These are phyloP conservation scores for Speoplatyrhinus poulsoni DNA, from an alignment of 2,113 vertebrate species.

Conservation along the genomic window DNA sequence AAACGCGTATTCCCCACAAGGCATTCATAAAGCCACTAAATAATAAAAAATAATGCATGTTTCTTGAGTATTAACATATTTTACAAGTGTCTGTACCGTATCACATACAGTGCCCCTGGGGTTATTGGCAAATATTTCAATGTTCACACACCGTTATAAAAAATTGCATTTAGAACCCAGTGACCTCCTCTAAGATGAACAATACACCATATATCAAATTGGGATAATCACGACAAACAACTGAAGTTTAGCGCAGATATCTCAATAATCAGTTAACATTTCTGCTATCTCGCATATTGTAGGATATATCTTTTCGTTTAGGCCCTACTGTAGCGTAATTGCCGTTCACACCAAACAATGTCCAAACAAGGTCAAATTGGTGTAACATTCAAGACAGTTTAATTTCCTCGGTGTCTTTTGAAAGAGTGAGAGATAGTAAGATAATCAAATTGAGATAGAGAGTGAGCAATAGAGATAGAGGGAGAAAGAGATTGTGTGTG, in stretches of 20 bases:
- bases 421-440: conserved; percentile 19
- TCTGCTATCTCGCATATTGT: conserved; percentile 11
- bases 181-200: conserved; percentile 35
- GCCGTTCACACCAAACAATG: conserved; percentile 36
- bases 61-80: conserved; percentile 93
- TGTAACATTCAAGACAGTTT: conserved; percentile 59
- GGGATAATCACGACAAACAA: conserved; percentile 46
- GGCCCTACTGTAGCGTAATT: background rate
- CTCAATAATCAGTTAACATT: conserved; percentile 61
- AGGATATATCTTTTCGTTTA: background rate
- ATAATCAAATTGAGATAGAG: conserved; percentile 25
- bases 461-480: background rate
- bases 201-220: conserved; percentile 37
- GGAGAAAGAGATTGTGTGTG: background rate
- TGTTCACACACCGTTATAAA: conserved; percentile 24
- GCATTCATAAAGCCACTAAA: conserved; percentile 87
- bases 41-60: conserved; percentile 93
- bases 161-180: conserved; percentile 26
- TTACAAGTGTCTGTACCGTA: conserved; percentile 86
- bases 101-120: conserved; percentile 42
- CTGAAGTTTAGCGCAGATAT: conserved; percentile 53
- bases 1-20: conserved; percentile 75
- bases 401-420: conserved; percentile 24
- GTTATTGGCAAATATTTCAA: conserved; percentile 34
- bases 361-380: conserved; percentile 38